Conservation (phyloP, 2,888 invertebrate genomes). For the Cantharis nigra region DNA sequence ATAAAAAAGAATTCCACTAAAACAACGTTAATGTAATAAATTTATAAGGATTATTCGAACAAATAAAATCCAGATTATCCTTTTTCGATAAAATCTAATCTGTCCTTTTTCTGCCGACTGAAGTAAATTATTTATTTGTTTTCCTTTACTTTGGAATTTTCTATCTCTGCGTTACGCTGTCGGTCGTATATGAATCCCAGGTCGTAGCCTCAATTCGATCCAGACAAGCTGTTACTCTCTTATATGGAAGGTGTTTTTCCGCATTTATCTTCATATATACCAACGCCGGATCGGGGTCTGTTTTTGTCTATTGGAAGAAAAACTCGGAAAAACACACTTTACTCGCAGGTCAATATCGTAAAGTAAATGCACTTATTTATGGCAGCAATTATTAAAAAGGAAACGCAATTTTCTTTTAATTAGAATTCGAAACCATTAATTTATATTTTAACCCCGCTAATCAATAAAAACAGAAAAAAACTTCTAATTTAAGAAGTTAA, state of each 20-base stretch:
- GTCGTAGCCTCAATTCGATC: conserved; percentile 43
- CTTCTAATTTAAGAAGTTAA: not conserved
- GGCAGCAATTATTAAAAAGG: conserved; percentile 20
- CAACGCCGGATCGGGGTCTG: conserved; percentile 18
- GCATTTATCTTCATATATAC: conserved; percentile 30
- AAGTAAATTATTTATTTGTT: conserved; percentile 18
- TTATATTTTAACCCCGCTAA: not conserved
- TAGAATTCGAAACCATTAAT: not conserved
- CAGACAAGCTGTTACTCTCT: conserved; percentile 41
- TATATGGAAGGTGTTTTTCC: conserved; percentile 29
- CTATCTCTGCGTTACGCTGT: conserved; percentile 3
- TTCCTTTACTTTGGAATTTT: conserved; percentile 6
- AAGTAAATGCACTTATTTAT: conserved; percentile 12
- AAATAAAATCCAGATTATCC: conserved; percentile 7
- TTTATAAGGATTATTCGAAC: conserved; percentile 1
- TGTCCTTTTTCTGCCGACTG: not conserved
- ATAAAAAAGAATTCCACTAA: not conserved
- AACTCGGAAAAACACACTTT: conserved; percentile 6
- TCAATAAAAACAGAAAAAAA: not conserved
- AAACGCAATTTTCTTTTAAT: not conserved
- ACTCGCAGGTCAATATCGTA: conserved; percentile 11
- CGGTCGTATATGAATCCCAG: conserved; percentile 15
- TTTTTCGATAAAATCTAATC: not conserved
- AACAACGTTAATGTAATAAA: conserved; percentile 1
- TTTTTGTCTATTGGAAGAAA: conserved; percentile 11